Conservation (phyloP, 2,888 invertebrate species). For the Sinelater perroti region DNA sequence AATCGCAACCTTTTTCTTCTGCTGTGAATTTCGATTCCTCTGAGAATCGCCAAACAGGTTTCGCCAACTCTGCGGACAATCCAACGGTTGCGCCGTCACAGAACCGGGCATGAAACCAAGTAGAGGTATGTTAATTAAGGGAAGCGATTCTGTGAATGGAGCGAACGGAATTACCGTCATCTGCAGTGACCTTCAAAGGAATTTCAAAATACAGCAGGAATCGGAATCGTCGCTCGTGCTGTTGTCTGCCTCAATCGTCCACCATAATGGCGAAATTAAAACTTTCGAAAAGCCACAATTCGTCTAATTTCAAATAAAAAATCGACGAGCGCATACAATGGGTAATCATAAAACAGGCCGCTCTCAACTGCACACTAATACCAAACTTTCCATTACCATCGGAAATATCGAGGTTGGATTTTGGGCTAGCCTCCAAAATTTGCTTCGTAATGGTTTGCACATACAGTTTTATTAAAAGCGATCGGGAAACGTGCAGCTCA, state of each 20-base stretch:
- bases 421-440: background rate
- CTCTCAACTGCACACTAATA: slow-evolving; percentile 22
- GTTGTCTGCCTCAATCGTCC: background rate
- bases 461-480: too few species aligned
- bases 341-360: slow-evolving; percentile 21
- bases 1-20: too few species aligned
- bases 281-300: too few species aligned
- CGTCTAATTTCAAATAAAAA: background rate
- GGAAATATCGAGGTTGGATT: slow-evolving; percentile 16
- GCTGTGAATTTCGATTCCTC: too few species aligned
- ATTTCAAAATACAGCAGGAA: background rate
- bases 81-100: slow-evolving; percentile 1
- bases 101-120: slow-evolving; percentile 1
- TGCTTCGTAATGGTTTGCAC: too few species aligned
- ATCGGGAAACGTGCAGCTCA: too few species aligned
- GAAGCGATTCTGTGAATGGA: slow-evolving; percentile 13
- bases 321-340: background rate
- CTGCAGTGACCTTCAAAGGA: slow-evolving; percentile 6
- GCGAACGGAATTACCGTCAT: slow-evolving; percentile 9
- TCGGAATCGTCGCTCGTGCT: background rate
- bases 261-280: background rate
- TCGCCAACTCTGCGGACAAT: slow-evolving; percentile 6
- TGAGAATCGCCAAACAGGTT: background rate
- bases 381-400: slow-evolving; percentile 16
- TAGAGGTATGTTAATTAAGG: background rate